Evolutionary conservation across 2,113 vertebrate species (phyloP).

Genomic region (Heterocephalus glaber): DNA sequence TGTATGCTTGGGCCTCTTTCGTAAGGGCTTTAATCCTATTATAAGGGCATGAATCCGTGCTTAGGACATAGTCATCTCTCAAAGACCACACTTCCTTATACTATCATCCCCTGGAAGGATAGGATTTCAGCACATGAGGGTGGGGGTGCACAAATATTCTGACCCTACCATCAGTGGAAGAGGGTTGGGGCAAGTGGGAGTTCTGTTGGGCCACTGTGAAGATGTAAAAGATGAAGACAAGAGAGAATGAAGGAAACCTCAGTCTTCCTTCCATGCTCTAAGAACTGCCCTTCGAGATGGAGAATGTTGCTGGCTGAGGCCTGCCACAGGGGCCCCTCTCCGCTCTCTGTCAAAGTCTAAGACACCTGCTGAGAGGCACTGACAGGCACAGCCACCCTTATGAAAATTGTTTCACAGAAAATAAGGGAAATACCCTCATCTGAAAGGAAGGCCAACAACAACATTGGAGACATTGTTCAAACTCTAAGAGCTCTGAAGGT

Average conservation of each 20-base stretch:
- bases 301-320: neutral
- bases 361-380: neutral
- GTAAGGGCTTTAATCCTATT: neutral
- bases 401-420: neutral
- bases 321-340: neutral
- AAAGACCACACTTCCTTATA: neutral
- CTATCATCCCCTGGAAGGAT: neutral
- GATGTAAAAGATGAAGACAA: neutral
- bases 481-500: accelerated
- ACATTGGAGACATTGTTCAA: neutral
- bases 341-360: neutral
- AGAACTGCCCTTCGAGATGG: neutral
- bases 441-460: neutral
- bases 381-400: neutral
- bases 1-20: neutral
- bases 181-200: neutral
- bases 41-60: neutral
- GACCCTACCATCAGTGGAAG: neutral
- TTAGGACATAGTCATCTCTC: neutral
- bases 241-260: neutral
- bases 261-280: neutral
- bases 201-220: neutral
- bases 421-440: neutral
- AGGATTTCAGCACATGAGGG: neutral
- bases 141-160: neutral